A percentile compares a stretch with the other conserved stretches of the same genome.
These are phyloP conservation scores for Trichacis sp. DNA, from an alignment of 2,888 invertebrate genomes.

Conservation along the genomic window DNA sequence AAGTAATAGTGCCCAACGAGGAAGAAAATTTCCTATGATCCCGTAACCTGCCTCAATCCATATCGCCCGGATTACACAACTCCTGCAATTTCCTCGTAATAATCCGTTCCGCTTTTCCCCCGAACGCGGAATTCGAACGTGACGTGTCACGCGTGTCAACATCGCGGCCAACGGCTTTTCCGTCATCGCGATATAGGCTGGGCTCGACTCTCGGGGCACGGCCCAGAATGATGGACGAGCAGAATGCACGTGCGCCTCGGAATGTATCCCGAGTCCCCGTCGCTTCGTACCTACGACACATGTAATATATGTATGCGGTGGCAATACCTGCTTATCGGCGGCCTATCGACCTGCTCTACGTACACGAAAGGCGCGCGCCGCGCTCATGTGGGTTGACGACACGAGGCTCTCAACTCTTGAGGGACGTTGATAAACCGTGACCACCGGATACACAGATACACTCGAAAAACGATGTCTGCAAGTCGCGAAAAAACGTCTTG, in stretches of 20 bases:
- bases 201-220: constrained; percentile 6
- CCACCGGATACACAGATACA: too few relatives aligned
- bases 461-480: too few relatives aligned
- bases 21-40: neutral
- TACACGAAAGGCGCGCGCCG: too few relatives aligned
- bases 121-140: constrained; percentile 12
- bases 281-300: constrained; percentile 24
- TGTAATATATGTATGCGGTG: constrained; percentile 25
- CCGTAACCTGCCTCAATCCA: neutral
- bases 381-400: constrained; percentile 34
- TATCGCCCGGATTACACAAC: constrained; percentile 3
- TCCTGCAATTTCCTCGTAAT: constrained; percentile 10
- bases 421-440: constrained; percentile 12
- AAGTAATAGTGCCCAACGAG: too few relatives aligned
- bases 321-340: constrained; percentile 42
- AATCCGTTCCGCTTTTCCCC: constrained; percentile 2
- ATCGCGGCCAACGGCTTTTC: constrained; percentile 16
- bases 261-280: constrained; percentile 26
- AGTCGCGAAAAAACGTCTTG: too few relatives aligned
- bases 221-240: constrained; percentile 29
- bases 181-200: constrained; percentile 19
- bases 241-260: constrained; percentile 37
- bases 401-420: constrained; percentile 17
- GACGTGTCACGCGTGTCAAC: constrained; percentile 13
- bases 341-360: constrained; percentile 46